Base-by-base conservation (phyloP, 1,140 invertebrate genomes). In the Alviniconcha marisindica region DNA sequence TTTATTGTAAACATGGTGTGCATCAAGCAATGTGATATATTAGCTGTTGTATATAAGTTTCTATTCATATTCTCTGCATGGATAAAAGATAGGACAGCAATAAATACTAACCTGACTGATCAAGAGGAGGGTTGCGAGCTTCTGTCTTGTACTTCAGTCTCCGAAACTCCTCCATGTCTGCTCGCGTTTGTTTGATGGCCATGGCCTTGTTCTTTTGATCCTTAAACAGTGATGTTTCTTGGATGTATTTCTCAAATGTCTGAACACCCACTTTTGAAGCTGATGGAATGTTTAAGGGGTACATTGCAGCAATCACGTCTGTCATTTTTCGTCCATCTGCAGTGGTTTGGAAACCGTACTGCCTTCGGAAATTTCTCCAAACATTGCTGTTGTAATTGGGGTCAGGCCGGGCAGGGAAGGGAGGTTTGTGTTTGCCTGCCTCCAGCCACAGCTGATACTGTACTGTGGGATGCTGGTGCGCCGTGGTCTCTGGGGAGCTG, bases 301-400 rank as follows among this genome's bases (percentile, higher is more conserved):
- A 93, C 90, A 92, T 89, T 14, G 91, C 80, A 14, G 92, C 91
- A 44, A 92, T 89, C 4, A 91, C 87, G 66, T 93, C 91, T 69
- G 88, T 88, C 51, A 92, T 90, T 83, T 87, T 92, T 40, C 89
- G 78, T 15, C 89, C 90, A 44, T 92, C 88, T 24, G 89, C 86
- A 38, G 87, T 88, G 33, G 84, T 87, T 60, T 91, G 80, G 80
- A 93, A 89, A 56, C 91, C 91, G 87, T 88, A 92, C 54, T 90
- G 83, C 54, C 87, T 88, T 42, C 90, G 71, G 83, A 93, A 93
- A 82, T 93, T 93, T 83, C 92, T 83, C 92, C 92, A 93, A 1
- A 93, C 88, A 84, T 93, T 93, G 66, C 90, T 91, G 87, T 93
- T 93, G 82, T 91, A 93, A 73, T 87, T 91, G 31, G 87, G 77